Evolutionary conservation across 2,888 invertebrate genomes (phyloP).

Genomic region (Hirudinaria manillensis): DNA sequence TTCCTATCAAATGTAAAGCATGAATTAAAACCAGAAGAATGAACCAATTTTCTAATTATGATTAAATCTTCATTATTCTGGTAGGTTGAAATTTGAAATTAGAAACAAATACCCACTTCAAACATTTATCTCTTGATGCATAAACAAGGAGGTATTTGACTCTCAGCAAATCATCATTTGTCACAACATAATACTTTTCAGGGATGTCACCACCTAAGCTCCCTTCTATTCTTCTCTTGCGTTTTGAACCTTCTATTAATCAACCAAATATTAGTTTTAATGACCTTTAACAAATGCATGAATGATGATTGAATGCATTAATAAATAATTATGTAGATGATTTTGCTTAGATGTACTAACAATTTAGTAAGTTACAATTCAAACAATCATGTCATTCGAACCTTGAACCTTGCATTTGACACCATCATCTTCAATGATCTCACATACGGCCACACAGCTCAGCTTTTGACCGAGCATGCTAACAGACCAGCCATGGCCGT

Average conservation of each 20-base stretch:
- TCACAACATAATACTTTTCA: constrained; percentile 69
- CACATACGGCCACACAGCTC: constrained; percentile 73
- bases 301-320: too few species aligned
- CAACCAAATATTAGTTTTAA: neutral
- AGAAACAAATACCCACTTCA: constrained; percentile 1
- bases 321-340: too few species aligned
- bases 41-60: too few species aligned
- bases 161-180: constrained; percentile 70
- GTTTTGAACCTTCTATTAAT: neutral
- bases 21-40: too few species aligned
- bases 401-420: constrained; percentile 55
- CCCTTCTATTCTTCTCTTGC: constrained; percentile 24
- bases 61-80: too few species aligned
- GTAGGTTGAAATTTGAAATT: neutral
- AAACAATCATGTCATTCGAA: constrained; percentile 16
- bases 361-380: too few species aligned
- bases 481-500: constrained; percentile 68
- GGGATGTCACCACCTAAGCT: constrained; percentile 57
- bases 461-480: constrained; percentile 68
- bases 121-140: constrained; percentile 28
- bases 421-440: constrained; percentile 67
- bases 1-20: too few species aligned
- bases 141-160: constrained; percentile 72
- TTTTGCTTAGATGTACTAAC: too few species aligned
- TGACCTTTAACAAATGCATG: too few species aligned